Conservation (phyloP, 2,888 invertebrate species). For the Megaustenia siamemsis region DNA sequence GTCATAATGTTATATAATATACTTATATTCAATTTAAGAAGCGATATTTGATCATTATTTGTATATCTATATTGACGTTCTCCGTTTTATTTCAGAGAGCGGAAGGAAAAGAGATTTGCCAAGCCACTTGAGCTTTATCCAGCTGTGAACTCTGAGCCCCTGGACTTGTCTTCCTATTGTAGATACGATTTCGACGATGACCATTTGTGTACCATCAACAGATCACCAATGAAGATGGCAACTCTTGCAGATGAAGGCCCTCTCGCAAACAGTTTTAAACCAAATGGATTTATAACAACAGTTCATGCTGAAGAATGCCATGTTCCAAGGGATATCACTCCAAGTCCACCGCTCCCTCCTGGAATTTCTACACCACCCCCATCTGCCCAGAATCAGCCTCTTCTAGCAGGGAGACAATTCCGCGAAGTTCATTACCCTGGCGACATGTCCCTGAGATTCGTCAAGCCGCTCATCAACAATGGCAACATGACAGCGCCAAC, state of each 20-base stretch:
- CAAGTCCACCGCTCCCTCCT: conserved; percentile 47
- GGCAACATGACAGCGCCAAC: not conserved
- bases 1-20: too few species aligned
- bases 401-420: conserved; percentile 46
- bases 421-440: conserved; percentile 49
- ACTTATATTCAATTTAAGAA: too few species aligned
- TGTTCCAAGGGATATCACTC: conserved; percentile 19
- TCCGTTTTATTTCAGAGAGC: not conserved
- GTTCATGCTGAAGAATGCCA: conserved; percentile 41
- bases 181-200: conserved; percentile 74
- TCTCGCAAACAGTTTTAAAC: conserved; percentile 36
- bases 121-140: conserved; percentile 58
- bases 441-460: conserved; percentile 55
- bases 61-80: too few species aligned
- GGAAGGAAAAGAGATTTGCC: conserved; percentile 20
- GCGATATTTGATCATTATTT: too few species aligned
- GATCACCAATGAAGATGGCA: conserved; percentile 71
- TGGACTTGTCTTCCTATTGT: conserved; percentile 66
- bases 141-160: conserved; percentile 66
- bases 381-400: conserved; percentile 40
- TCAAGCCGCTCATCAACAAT: conserved; percentile 42
- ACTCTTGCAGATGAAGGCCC: conserved; percentile 65
- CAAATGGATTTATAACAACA: conserved; percentile 55
- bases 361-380: conserved; percentile 40
- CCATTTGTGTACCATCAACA: conserved; percentile 71